Conservation (phyloP, 2,113 vertebrate genomes). For the Brachypteracias leptosomus region DNA sequence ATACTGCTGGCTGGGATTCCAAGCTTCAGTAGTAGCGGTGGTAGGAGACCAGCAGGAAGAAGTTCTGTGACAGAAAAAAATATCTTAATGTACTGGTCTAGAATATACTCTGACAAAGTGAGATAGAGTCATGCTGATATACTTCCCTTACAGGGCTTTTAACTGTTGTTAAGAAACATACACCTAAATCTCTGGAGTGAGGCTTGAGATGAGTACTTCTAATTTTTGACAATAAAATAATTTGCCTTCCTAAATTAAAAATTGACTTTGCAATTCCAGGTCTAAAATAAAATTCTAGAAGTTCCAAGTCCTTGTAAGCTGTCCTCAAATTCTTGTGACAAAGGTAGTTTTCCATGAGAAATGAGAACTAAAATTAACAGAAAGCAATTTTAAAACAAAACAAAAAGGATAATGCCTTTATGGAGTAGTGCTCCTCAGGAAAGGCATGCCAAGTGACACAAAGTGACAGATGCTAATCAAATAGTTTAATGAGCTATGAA, state of each 20-base stretch:
- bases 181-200: not conserved
- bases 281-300: not conserved
- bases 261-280: not conserved
- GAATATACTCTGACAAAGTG: not conserved
- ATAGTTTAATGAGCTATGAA: not conserved
- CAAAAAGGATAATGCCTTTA: too few species aligned
- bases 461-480: not conserved
- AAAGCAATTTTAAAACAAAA: not conserved
- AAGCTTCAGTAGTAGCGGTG: not conserved
- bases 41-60: not conserved
- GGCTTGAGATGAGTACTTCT: not conserved
- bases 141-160: not conserved
- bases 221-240: not conserved
- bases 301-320: not conserved
- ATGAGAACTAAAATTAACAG: not conserved
- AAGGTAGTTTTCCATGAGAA: not conserved
- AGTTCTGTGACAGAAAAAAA: not conserved
- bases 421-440: not conserved
- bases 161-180: not conserved
- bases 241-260: not conserved
- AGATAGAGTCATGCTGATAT: not conserved
- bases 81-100: not conserved
- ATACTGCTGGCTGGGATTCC: not conserved
- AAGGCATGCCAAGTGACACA: not conserved
- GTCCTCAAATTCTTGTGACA: not conserved